Conservation (phyloP, 2,113 vertebrate species). For the Trichomycterus rosablanca region DNA sequence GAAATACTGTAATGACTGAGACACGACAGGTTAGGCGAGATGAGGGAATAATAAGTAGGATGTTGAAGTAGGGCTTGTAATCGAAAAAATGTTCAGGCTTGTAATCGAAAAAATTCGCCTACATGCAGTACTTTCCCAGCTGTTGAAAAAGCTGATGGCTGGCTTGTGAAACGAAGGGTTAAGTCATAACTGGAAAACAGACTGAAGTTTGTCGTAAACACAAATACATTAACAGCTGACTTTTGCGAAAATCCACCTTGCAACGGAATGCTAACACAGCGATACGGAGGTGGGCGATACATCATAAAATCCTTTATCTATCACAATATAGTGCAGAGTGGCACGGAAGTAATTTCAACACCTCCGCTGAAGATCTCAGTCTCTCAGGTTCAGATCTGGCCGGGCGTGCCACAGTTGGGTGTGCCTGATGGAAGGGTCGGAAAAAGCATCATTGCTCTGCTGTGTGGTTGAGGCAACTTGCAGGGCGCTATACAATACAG, state of each 20-base stretch:
- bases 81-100: slow-evolving; percentile 6
- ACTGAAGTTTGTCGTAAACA: slow-evolving; percentile 47
- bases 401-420: no score
- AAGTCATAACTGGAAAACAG: slow-evolving; percentile 52
- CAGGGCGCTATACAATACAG: no score
- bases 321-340: no score
- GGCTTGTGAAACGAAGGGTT: slow-evolving; percentile 26
- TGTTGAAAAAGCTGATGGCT: slow-evolving; percentile 26
- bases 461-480: no score
- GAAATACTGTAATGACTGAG: slow-evolving; percentile 28
- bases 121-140: slow-evolving; percentile 47
- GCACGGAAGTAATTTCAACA: no score
- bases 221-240: slow-evolving; percentile 30
- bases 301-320: no score
- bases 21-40: neutral
- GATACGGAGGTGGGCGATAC: neutral
- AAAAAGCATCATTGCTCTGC: no score
- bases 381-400: no score
- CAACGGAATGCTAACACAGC: slow-evolving; percentile 30
- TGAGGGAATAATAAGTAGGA: slow-evolving; percentile 22
- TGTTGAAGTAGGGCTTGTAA: slow-evolving; percentile 14
- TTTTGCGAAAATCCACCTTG: neutral
- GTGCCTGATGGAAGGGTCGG: no score
- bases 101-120: slow-evolving; percentile 29
- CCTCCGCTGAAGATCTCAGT: no score